A percentile compares a stretch with the other conserved stretches of the same genome.
Conservation (phyloP, 1,140 invertebrate species). For the Lineus longissimus region DNA sequence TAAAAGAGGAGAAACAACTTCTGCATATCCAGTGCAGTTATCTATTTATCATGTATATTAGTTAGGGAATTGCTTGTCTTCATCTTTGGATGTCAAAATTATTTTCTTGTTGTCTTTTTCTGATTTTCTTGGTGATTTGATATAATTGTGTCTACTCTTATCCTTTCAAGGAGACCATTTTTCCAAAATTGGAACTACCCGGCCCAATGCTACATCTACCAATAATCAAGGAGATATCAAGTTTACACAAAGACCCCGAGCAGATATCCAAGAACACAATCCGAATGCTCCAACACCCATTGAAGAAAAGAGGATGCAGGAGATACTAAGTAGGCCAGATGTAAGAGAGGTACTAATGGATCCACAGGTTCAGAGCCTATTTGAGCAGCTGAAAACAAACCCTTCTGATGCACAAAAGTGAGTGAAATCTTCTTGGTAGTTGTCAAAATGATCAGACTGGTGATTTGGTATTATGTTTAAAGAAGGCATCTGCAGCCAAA, state of each 20-base stretch:
- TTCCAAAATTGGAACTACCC: conserved; percentile 3
- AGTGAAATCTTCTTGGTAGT: background rate
- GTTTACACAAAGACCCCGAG: conserved; percentile 12
- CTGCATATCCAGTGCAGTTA: too few species aligned
- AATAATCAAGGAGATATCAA: background rate
- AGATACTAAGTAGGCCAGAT: conserved; percentile 30
- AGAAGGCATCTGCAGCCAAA: too few species aligned
- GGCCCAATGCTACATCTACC: background rate
- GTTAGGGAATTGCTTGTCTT: too few species aligned
- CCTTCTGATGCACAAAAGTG: conserved; percentile 39
- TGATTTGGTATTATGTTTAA: too few species aligned
- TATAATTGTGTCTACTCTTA: background rate
- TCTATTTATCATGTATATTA: too few species aligned
- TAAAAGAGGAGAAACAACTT: too few species aligned
- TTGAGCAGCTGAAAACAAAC: conserved; percentile 29
- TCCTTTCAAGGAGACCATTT: conserved; percentile 12
- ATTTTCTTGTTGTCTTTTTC: too few species aligned
- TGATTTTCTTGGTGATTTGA: too few species aligned
- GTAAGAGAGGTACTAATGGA: conserved; percentile 33
- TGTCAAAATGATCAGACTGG: too few species aligned
- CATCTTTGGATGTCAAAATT: too few species aligned
- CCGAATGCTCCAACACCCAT: conserved; percentile 15
- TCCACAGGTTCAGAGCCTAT: conserved; percentile 31
- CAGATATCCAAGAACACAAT: conserved; percentile 14
- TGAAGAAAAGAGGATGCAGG: conserved; percentile 28